These are phyloP conservation scores for Sialia sialis DNA, from an alignment of 2,113 vertebrate genomes.

Conservation along the genomic window DNA sequence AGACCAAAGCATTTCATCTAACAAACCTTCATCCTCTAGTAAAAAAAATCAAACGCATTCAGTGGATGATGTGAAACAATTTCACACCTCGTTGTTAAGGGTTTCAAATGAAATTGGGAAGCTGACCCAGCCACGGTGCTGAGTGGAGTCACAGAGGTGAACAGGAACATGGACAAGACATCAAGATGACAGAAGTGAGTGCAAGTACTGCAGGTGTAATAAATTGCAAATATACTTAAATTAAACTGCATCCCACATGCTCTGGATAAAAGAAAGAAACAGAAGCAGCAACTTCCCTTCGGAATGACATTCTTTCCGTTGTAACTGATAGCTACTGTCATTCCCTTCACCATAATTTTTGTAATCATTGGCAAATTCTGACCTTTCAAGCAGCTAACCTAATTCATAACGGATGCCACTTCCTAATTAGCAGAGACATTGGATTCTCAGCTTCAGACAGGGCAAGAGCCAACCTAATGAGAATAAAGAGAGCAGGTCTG, in stretches of 20 bases:
- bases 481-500: not conserved
- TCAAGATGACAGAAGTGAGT: not conserved
- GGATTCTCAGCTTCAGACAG: not conserved
- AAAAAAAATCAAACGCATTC: not conserved
- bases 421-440: conserved; percentile 54
- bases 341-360: conserved; percentile 20
- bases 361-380: conserved; percentile 55
- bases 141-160: not conserved
- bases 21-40: not conserved
- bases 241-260: not conserved
- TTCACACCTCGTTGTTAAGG: not conserved
- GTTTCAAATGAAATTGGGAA: not conserved
- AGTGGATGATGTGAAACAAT: not conserved
- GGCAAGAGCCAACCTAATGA: conserved; percentile 23
- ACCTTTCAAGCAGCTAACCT: conserved; percentile 65
- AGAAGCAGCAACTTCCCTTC: not conserved
- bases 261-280: not conserved
- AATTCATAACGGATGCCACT: conserved; percentile 58
- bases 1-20: not conserved
- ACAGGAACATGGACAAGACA: not conserved
- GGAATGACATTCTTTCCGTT: not conserved
- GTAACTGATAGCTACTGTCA: conserved; percentile 2
- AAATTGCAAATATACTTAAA: conserved; percentile 6
- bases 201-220: not conserved
- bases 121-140: not conserved